phyloP scores from a whole-genome alignment of 2,113 vertebrate genomes.

The Pristiophorus japonicus region DNA sequence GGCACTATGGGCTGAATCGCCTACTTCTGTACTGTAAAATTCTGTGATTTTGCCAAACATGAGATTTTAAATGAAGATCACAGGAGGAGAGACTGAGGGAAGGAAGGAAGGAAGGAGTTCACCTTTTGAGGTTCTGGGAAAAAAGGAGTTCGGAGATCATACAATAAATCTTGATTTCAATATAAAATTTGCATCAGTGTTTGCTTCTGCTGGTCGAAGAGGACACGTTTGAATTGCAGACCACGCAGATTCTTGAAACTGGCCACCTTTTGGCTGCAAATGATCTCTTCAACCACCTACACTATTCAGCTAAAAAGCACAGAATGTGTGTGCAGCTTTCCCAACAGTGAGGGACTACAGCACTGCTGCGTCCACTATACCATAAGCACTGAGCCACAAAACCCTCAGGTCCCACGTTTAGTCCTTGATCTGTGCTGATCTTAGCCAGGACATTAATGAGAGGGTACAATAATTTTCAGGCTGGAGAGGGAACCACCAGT shows the following conservation, averaged over 20 bases:
- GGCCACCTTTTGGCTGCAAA: not conserved
- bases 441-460: not conserved
- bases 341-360: not conserved
- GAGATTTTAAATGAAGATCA: not conserved
- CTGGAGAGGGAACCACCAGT: not conserved
- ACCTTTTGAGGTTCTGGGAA: not conserved
- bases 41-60: not conserved
- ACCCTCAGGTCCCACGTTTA: not conserved
- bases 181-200: not conserved
- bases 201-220: not conserved
- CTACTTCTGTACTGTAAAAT: not conserved
- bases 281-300: not conserved
- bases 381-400: not conserved
- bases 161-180: not conserved
- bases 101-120: too few relatives aligned
- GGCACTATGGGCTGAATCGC: not conserved
- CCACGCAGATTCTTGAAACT: not conserved
- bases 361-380: not conserved
- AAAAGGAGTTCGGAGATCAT: not conserved
- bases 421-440: not conserved
- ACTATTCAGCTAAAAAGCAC: not conserved
- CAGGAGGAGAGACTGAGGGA: not conserved
- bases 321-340: not conserved
- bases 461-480: not conserved
- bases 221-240: not conserved